Base-by-base conservation (phyloP, 2,888 invertebrate genomes). In the Anodontia alba region DNA sequence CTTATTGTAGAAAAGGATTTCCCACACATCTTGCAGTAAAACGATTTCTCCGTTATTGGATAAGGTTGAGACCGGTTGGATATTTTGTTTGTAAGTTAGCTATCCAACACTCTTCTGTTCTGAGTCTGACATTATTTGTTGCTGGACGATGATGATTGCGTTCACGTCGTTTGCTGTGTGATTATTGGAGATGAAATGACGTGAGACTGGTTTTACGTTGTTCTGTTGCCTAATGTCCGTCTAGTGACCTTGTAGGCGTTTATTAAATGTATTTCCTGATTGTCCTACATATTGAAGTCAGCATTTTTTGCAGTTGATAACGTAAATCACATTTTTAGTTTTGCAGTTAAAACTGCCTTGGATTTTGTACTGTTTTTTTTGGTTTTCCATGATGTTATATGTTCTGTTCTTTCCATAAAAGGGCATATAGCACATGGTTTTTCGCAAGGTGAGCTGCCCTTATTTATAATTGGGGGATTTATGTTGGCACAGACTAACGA, bases 241-340 rank as follows among this genome's bases (percentile, higher is more conserved):
- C 12, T 33, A 1, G n/a, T 31, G 62, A 8, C 62, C 31, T 20
- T 17, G 2, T 1, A 62, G 33, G 1, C 62, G 12, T 62, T 62
- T 33, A 20, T 33, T 62, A 17, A 33, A 33, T 12, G 33, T 62
- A 8, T 62, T 62, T 1, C 12, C 62, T 33, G 62, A 62, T 20
- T 62, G 62, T 31, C 33, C 62, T 31, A 62, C 62, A 62, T 62
- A 62, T 17, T 62, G 62, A 20, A 62, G 62, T 31, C 62, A 8
- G 33, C 62, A 62, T 62, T 62, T 62, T 33, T 33, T 31, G 20
- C 62, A 62, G 23, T 20, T 62, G 15, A 62, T 62, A 1, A 62
- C 62, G 33, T 17, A 62, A 20, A 62, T 62, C 17, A 62, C 33
- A 33, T 62, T 62, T 54, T 31, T 62, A 1, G 62, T 15, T 62